A percentile compares a stretch with the other conserved stretches of the same genome.
Conservation (phyloP, 2,113 vertebrate species). For the Proterorhinus semilunaris region DNA sequence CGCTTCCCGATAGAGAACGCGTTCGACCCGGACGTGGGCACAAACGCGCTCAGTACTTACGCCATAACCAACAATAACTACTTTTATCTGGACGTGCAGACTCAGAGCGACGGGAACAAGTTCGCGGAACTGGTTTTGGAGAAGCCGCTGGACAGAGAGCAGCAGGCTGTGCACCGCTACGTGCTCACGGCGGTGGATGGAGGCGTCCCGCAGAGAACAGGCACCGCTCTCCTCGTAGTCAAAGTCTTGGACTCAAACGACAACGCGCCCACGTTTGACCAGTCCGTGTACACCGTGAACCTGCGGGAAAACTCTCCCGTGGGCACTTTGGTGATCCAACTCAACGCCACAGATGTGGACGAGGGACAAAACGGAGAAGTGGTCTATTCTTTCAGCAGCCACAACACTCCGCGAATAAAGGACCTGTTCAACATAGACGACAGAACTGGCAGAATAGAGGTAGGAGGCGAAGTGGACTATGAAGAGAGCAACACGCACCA, state of each 20-base stretch:
- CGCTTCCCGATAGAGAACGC: conserved; percentile 97
- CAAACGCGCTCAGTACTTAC: conserved; percentile 92
- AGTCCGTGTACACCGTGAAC: conserved; percentile 91
- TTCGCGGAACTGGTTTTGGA: conserved; percentile 96
- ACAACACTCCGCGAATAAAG: conserved; percentile 87
- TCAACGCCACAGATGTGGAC: conserved; percentile 95
- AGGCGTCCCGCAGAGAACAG: conserved; percentile 88
- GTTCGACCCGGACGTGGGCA: conserved; percentile 96
- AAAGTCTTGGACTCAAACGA: conserved; percentile 97
- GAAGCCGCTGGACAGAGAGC: conserved; percentile 93
- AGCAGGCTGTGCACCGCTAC: conserved; percentile 95
- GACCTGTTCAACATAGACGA: conserved; percentile 85
- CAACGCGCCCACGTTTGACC: conserved; percentile 95
- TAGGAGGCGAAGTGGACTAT: conserved; percentile 92
- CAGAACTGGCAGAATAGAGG: conserved; percentile 89
- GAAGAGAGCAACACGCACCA: conserved; percentile 93
- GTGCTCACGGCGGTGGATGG: conserved; percentile 97
- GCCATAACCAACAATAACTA: conserved; percentile 95
- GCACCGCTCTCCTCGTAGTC: conserved; percentile 93
- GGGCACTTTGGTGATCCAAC: conserved; percentile 90
- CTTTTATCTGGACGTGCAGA: conserved; percentile 96
- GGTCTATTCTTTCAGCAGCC: conserved; percentile 94
- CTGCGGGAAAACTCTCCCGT: conserved; percentile 91
- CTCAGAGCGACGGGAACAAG: conserved; percentile 92
- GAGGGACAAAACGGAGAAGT: conserved; percentile 97